Evolutionary conservation across 2,888 invertebrate species (phyloP).

Genomic region (Philereme transversata): DNA sequence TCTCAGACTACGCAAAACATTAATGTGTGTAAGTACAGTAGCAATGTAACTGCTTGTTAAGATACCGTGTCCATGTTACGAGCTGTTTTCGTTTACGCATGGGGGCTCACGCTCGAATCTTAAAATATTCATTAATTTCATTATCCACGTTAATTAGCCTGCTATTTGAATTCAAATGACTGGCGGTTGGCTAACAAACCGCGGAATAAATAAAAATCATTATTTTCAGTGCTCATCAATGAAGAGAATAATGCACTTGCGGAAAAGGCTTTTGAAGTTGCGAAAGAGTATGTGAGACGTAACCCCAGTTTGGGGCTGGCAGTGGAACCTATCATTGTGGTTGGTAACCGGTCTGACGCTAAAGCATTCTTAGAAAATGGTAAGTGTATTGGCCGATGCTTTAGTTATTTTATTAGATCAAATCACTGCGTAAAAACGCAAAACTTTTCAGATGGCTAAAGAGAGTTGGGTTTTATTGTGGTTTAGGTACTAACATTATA

Average conservation of each 20-base stretch:
- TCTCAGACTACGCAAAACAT: slow-evolving; percentile 88
- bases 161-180: slow-evolving; percentile 34
- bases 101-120: slow-evolving; percentile 29
- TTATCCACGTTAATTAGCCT: slow-evolving; percentile 34
- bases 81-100: slow-evolving; percentile 35
- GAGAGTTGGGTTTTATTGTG: no score
- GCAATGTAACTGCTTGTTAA: slow-evolving; percentile 1
- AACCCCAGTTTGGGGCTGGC: slow-evolving; percentile 87
- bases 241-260: slow-evolving; percentile 89
- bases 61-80: slow-evolving; percentile 10
- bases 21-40: slow-evolving; percentile 86
- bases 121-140: slow-evolving; percentile 37
- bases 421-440: no score
- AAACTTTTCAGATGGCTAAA: no score
- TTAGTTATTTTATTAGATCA: no score
- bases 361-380: slow-evolving; percentile 88
- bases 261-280: slow-evolving; percentile 88
- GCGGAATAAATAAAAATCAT: neutral
- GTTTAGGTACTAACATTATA: no score
- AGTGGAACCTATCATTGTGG: slow-evolving; percentile 85
- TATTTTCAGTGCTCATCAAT: slow-evolving; percentile 87
- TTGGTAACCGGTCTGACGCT: slow-evolving; percentile 89
- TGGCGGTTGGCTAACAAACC: slow-evolving; percentile 23
- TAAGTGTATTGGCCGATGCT: slow-evolving; percentile 59
- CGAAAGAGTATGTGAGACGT: slow-evolving; percentile 87